Conservation (phyloP, 1,140 invertebrate genomes). For the Gonatopus flavifemur region DNA sequence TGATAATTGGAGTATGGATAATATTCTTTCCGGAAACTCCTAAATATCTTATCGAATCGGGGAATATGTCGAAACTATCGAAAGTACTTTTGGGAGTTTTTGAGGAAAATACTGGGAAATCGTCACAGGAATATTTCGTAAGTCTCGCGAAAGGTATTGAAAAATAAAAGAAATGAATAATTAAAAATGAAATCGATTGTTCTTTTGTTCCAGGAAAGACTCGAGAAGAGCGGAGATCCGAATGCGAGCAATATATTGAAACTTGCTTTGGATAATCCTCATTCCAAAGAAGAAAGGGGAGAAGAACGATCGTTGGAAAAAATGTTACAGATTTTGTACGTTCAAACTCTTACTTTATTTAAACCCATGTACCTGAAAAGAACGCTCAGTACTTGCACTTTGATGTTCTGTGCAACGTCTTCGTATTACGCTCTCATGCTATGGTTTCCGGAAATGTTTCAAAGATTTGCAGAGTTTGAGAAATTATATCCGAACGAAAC, state of each 20-base stretch:
- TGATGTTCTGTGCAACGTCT: slow-evolving; percentile 19
- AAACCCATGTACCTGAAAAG: slow-evolving; percentile 10
- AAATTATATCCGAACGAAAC: slow-evolving; percentile 54
- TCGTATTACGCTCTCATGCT: slow-evolving; percentile 68
- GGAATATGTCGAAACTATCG: slow-evolving; percentile 57
- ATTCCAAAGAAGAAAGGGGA: background rate
- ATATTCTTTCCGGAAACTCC: slow-evolving; percentile 58
- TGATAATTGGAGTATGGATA: slow-evolving; percentile 32
- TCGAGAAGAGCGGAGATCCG: background rate
- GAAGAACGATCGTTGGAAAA: background rate
- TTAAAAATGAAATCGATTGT: background rate
- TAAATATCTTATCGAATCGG: slow-evolving; percentile 57
- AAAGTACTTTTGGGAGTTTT: slow-evolving; percentile 61
- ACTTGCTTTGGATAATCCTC: background rate
- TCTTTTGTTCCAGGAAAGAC: background rate
- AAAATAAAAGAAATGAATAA: background rate
- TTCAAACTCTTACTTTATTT: slow-evolving; percentile 11
- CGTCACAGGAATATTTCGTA: slow-evolving; percentile 58
- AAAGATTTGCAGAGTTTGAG: slow-evolving; percentile 63
- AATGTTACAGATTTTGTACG: background rate
- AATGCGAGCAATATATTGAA: background rate
- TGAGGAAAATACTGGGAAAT: slow-evolving; percentile 57
- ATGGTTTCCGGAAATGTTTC: slow-evolving; percentile 70
- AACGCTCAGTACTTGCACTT: slow-evolving; percentile 6
- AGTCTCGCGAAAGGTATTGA: slow-evolving; percentile 20